Conservation (phyloP, 2,888 invertebrate genomes). For the Drosophila quasianomalipes region DNA sequence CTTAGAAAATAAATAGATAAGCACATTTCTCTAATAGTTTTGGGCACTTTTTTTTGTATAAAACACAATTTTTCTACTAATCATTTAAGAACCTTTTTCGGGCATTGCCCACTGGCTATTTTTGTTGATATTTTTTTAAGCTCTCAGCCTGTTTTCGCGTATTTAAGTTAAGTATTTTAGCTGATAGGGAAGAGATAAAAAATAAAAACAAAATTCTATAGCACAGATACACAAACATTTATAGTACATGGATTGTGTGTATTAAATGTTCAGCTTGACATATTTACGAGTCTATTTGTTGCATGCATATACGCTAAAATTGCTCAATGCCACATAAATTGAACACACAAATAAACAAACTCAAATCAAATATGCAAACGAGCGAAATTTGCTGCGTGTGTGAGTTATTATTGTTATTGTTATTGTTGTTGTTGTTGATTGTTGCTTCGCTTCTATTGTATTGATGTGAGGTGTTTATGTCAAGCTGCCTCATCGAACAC, state of each 20-base stretch:
- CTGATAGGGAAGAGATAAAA: constrained; percentile 22
- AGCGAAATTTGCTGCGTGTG: constrained; percentile 52
- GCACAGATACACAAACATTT: constrained; percentile 9
- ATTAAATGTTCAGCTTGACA: constrained; percentile 68
- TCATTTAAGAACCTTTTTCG: neutral
- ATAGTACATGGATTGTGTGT: constrained; percentile 61
- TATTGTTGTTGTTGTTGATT: constrained; percentile 2
- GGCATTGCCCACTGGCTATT: neutral
- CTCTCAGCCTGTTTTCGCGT: neutral
- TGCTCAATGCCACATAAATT: constrained; percentile 78
- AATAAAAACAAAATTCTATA: neutral
- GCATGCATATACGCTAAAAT: constrained; percentile 58
- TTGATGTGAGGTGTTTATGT: constrained; percentile 36
- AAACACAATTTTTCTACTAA: neutral
- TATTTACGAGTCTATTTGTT: constrained; percentile 71
- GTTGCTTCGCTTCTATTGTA: constrained; percentile 16
- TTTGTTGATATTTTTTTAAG: constrained; percentile 6
- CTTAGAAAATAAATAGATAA: neutral
- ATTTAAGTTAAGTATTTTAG: constrained; percentile 40
- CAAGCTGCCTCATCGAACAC: constrained; percentile 29
- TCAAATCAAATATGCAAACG: constrained; percentile 79
- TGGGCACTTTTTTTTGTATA: neutral
- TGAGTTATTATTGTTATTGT: constrained; percentile 6
- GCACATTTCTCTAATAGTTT: neutral
- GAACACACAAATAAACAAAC: constrained; percentile 57